Conservation (phyloP, 92 coral and sea anemone species). For the Epizoanthus illoricatus region DNA sequence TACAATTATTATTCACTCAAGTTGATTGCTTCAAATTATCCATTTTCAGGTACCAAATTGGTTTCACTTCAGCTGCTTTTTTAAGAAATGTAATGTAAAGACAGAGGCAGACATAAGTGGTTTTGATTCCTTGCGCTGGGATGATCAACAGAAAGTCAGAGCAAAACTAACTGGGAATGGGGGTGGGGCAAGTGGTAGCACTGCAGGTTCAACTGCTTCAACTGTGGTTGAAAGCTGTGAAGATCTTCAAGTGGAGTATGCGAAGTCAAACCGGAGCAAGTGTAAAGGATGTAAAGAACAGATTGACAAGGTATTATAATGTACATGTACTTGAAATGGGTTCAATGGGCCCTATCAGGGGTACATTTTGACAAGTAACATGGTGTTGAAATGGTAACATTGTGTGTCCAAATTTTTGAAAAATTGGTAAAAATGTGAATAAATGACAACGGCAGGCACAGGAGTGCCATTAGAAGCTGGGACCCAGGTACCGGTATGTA, state of each 20-base stretch:
- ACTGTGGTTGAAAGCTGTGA: conserved; percentile 23
- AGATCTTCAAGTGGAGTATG: conserved; percentile 83
- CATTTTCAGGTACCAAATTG: conserved; percentile 84
- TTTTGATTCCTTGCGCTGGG: conserved; percentile 91
- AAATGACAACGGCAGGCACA: too few species aligned
- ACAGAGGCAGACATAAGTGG: conserved; percentile 70
- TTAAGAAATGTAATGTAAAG: conserved; percentile 63
- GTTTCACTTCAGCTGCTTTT: conserved; percentile 94
- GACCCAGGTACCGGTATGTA: too few species aligned
- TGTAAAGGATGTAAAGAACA: conserved; percentile 93
- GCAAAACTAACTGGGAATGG: conserved; percentile 42
- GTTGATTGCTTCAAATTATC: background rate
- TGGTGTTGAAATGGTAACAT: background rate
- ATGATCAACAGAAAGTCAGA: conserved; percentile 84
- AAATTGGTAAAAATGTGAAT: too few species aligned
- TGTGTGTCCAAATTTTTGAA: too few species aligned
- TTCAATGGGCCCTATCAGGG: background rate
- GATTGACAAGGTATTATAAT: conserved; percentile 73
- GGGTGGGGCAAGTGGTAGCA: conserved; percentile 40
- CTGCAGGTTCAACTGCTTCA: conserved; percentile 25
- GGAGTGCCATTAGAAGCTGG: too few species aligned
- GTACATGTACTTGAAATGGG: background rate
- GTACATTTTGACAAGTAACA: background rate
- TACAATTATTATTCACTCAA: background rate
- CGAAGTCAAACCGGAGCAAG: conserved; percentile 90